Conservation (phyloP, 2,888 invertebrate genomes). For the Leptogaster cylindrica region DNA sequence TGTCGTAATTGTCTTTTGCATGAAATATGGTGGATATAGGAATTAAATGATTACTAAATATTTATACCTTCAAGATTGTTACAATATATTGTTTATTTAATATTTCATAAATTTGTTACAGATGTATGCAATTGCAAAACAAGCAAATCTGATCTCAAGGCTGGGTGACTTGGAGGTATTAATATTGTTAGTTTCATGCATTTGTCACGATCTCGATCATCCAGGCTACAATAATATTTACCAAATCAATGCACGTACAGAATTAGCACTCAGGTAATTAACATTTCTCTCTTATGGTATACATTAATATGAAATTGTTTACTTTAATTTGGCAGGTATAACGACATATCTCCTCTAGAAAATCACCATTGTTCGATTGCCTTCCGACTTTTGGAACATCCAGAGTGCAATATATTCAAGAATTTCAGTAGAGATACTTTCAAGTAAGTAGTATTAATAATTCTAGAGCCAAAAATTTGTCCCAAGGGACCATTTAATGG, state of each 20-base stretch:
- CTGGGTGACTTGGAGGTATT: constrained; percentile 78
- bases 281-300: constrained; percentile 4
- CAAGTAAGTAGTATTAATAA: constrained; percentile 59
- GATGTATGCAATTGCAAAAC: constrained; percentile 83
- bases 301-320: constrained; percentile 14
- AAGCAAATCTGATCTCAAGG: constrained; percentile 72
- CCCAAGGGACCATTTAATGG: too few species aligned
- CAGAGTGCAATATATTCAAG: constrained; percentile 80
- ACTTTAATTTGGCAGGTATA: constrained; percentile 64
- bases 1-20: too few species aligned
- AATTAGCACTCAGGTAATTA: constrained; percentile 72
- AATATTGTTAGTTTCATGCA: constrained; percentile 77
- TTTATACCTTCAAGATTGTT: too few species aligned
- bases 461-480: too few species aligned
- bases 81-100: too few species aligned
- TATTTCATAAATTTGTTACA: constrained; percentile 60
- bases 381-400: constrained; percentile 78
- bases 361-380: constrained; percentile 88
- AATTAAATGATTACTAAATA: too few species aligned
- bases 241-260: constrained; percentile 83
- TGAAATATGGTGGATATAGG: too few species aligned
- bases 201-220: constrained; percentile 82
- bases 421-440: constrained; percentile 70
- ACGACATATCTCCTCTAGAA: constrained; percentile 84
- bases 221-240: constrained; percentile 81